These are phyloP conservation scores for Acipenser ruthenus DNA, from an alignment of 2,797 vertebrate genomes.

Conservation along the genomic window DNA sequence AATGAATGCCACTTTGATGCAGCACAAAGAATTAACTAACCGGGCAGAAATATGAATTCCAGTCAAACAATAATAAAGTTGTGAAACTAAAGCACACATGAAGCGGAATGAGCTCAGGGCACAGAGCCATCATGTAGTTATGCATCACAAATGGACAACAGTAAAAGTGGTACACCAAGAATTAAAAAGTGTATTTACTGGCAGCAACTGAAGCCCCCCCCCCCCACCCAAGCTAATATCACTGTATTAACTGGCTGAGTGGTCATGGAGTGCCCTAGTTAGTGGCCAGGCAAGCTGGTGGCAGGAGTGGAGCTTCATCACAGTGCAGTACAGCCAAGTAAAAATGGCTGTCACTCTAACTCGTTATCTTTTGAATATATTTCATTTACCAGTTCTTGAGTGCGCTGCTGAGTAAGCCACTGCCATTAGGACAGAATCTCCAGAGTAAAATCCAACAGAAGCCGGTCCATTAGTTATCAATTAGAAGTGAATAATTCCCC, in stretches of 20 bases:
- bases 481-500: slow-evolving; percentile 64
- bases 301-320: neutral
- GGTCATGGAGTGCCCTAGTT: slow-evolving; percentile 54
- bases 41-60: slow-evolving; percentile 30
- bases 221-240: slow-evolving; percentile 68
- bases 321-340: slow-evolving; percentile 16
- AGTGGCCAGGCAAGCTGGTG: slow-evolving; percentile 22
- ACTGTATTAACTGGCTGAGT: slow-evolving; percentile 67
- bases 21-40: too few species aligned
- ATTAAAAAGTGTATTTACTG: neutral
- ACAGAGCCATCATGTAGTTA: neutral
- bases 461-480: slow-evolving; percentile 72
- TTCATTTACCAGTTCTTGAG: slow-evolving; percentile 53
- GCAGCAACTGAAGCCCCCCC: slow-evolving; percentile 54
- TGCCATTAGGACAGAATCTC: slow-evolving; percentile 46
- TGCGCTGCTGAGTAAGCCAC: slow-evolving; percentile 51
- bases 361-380: slow-evolving; percentile 52
- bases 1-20: too few species aligned
- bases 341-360: slow-evolving; percentile 37
- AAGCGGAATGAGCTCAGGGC: slow-evolving; percentile 20
- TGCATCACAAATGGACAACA: neutral
- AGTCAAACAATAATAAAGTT: slow-evolving; percentile 41
- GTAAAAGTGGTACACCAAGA: neutral
- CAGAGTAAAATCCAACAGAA: slow-evolving; percentile 59
- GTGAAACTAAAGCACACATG: slow-evolving; percentile 47